These are phyloP conservation scores for Deroptyus accipitrinus DNA, from an alignment of 2,113 vertebrate species.

Conservation along the genomic window DNA sequence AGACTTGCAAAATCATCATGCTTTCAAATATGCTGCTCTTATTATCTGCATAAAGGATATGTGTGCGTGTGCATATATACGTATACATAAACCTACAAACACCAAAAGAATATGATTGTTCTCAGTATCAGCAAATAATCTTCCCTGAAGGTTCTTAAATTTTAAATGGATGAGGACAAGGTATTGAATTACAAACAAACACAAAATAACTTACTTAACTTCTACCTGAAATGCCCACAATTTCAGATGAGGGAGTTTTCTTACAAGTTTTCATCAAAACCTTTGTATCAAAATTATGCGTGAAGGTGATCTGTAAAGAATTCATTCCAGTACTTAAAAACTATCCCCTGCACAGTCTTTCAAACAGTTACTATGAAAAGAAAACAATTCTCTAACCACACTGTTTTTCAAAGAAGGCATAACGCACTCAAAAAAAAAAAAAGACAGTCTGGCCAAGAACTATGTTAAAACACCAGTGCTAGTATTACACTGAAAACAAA, in stretches of 20 bases:
- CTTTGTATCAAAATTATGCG: constrained; percentile 42
- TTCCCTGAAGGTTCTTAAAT: constrained; percentile 41
- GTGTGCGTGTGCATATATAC: background rate
- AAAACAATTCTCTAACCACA: background rate
- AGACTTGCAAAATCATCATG: constrained; percentile 42
- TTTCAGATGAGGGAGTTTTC: background rate
- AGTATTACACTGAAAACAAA: background rate
- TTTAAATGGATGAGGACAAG: constrained; percentile 1
- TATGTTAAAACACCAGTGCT: background rate
- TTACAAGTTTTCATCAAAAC: constrained; percentile 38
- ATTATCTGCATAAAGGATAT: background rate
- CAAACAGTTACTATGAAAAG: constrained; percentile 6
- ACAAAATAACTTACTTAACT: background rate
- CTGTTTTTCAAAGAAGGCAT: background rate
- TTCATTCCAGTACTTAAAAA: constrained; percentile 28
- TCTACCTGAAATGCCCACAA: background rate
- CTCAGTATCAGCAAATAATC: background rate
- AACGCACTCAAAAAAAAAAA: background rate
- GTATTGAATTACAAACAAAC: background rate
- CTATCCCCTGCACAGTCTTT: constrained; percentile 24
- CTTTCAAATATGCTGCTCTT: constrained; percentile 26
- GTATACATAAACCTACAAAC: background rate
- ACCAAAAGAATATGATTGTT: background rate
- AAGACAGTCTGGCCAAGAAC: background rate
- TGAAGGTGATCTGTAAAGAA: background rate